Base-by-base conservation (phyloP, 2,113 vertebrate species). In the Lichenostomus cassidix region DNA sequence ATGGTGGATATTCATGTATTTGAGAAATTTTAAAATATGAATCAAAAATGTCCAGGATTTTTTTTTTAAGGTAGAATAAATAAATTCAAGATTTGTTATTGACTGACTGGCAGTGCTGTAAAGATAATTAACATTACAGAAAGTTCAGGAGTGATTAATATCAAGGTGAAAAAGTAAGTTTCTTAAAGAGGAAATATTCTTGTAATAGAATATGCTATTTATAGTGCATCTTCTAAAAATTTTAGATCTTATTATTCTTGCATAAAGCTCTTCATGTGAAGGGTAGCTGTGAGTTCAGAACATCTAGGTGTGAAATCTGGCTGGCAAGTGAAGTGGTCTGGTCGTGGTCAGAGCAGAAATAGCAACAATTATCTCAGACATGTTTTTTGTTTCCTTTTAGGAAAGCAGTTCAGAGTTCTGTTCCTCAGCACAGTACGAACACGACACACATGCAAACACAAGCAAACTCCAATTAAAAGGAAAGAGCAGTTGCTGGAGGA, bases 371-470 rank as follows among this genome's bases (percentile, higher is more conserved):
- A 62, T 70, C 47, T 95, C 58, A 93, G 83, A 64, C 15, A 7
- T 81, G 47, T 31, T 74, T 87, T 31, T 90, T 79, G 22, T 95
- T 93, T 94, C 71, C 46, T 94, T 96, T 60, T 95, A 99, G 99
- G 99, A 96, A 99, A 99, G 93, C 99, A 99, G 96, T 99, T 99
- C 90, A 97, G 99, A 89, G 99, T 99, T 96, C 96, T 99, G 88
- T 99, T 99, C 97, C 98, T 99, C 95, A 99, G 99, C 98, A 99
- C 99, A 19, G 99, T 99, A 73, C 98, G 99, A 55, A 99, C 99
- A 39, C 98, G 99, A 47, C 99, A 99, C 93, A 99, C 99, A 3
- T 99, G 99, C 98, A 99, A 99, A 97, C 99, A 99, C 96, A 99
- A 99, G 97, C 99, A 99, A 98, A 99, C 99, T 4, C 99, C 99